Conservation (phyloP, 2,113 vertebrate genomes). For the Daphoenositta chrysoptera region DNA sequence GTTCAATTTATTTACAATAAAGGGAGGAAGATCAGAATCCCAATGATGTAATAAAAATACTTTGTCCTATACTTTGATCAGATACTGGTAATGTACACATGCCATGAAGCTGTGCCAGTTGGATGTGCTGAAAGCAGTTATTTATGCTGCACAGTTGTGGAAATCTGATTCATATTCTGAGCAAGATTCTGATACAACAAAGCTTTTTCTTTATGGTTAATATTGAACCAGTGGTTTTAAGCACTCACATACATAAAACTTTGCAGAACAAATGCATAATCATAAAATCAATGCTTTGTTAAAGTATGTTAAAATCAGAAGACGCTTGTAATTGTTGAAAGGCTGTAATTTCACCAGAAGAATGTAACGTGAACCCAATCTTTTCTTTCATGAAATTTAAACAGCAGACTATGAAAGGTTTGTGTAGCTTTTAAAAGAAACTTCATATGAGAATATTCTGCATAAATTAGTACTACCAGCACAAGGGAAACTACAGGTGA, state of each 20-base stretch:
- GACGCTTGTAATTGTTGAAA: not conserved
- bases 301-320: not conserved
- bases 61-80: not conserved
- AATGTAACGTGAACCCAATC: not conserved
- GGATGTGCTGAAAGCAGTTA: not conserved
- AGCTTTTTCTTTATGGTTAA: not conserved
- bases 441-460: not conserved
- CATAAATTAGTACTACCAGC: not conserved
- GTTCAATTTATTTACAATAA: not conserved
- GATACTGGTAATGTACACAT: not conserved
- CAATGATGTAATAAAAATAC: not conserved
- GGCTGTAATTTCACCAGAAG: not conserved
- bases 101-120: not conserved
- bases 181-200: not conserved
- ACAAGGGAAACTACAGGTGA: not conserved
- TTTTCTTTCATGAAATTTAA: not conserved
- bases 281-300: not conserved
- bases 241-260: not conserved
- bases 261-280: not conserved
- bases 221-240: not conserved
- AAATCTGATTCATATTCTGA: not conserved
- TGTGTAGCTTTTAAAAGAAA: not conserved
- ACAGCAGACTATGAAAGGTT: not conserved
- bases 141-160: not conserved
- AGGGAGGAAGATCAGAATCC: not conserved